These are phyloP conservation scores for Pogonocherus hispidulus DNA, from an alignment of 2,888 invertebrate genomes.

Conservation along the genomic window DNA sequence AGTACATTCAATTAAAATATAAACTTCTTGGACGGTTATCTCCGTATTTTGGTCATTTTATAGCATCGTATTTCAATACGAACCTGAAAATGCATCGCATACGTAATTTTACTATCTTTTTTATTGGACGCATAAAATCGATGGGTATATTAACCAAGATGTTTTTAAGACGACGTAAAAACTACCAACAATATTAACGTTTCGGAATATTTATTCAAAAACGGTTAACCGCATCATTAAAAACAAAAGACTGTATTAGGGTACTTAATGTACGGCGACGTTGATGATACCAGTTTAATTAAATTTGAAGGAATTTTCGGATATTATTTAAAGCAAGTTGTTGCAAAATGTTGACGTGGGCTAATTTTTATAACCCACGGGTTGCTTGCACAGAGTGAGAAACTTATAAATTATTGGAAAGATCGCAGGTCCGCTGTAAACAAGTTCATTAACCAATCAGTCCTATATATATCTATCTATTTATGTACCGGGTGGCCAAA, in stretches of 20 bases:
- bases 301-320: conserved; percentile 47
- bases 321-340: no score
- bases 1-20: conserved; percentile 8
- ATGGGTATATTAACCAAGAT: conserved; percentile 7
- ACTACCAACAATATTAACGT: conserved; percentile 2
- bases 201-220: conserved; percentile 15
- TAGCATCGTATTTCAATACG: not conserved
- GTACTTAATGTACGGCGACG: conserved; percentile 42
- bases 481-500: no score
- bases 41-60: conserved; percentile 7
- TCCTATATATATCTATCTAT: no score
- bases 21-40: not conserved
- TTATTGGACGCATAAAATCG: conserved; percentile 16
- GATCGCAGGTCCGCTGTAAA: no score
- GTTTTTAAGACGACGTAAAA: conserved; percentile 11
- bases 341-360: no score
- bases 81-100: conserved; percentile 4
- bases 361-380: no score
- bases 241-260: conserved; percentile 42
- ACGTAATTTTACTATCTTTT: conserved; percentile 12
- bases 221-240: conserved; percentile 15
- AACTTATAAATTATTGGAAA: no score
- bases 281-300: conserved; percentile 45
- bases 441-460: no score
- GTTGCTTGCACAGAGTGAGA: no score